phyloP scores from a whole-genome alignment of 2,113 vertebrate genomes.

The Microtus ochrogaster region DNA sequence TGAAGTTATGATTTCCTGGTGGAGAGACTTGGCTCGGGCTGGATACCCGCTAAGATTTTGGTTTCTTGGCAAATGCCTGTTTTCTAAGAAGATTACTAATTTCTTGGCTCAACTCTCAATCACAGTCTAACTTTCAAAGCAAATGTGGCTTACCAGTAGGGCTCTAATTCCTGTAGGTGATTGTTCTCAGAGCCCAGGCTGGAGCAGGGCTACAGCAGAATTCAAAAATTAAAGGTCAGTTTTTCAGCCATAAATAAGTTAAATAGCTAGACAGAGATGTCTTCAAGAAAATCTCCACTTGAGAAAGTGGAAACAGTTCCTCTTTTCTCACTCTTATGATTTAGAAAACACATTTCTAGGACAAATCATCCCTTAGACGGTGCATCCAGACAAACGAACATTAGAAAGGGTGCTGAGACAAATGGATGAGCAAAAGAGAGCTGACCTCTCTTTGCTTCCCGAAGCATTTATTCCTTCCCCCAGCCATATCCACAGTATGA shows the following conservation, averaged over 20 bases:
- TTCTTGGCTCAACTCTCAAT: constrained; percentile 12
- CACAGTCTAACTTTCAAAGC: constrained; percentile 38
- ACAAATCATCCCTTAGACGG: constrained; percentile 37
- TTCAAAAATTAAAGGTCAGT: constrained; percentile 16
- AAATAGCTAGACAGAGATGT: constrained; percentile 21
- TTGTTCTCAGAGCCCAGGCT: background rate
- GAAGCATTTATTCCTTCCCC: constrained; percentile 30
- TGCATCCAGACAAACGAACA: constrained; percentile 16
- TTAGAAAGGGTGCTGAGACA: constrained; percentile 32
- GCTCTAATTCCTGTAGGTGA: background rate
- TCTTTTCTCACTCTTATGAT: constrained; percentile 22
- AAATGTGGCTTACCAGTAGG: background rate
- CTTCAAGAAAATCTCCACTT: constrained; percentile 34
- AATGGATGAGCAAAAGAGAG: background rate
- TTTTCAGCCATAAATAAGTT: constrained; percentile 32
- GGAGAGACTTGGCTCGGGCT: background rate
- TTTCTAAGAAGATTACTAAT: constrained; percentile 44
- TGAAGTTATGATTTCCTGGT: background rate
- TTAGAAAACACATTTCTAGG: constrained; percentile 56
- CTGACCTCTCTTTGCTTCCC: constrained; percentile 24
- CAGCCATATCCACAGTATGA: constrained; percentile 25
- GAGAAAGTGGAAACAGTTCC: constrained; percentile 29
- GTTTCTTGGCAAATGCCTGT: background rate
- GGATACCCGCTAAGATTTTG: background rate
- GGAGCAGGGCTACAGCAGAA: background rate